phyloP scores from a whole-genome alignment of 2,888 invertebrate genomes.

The Apomyelois bistriatella region DNA sequence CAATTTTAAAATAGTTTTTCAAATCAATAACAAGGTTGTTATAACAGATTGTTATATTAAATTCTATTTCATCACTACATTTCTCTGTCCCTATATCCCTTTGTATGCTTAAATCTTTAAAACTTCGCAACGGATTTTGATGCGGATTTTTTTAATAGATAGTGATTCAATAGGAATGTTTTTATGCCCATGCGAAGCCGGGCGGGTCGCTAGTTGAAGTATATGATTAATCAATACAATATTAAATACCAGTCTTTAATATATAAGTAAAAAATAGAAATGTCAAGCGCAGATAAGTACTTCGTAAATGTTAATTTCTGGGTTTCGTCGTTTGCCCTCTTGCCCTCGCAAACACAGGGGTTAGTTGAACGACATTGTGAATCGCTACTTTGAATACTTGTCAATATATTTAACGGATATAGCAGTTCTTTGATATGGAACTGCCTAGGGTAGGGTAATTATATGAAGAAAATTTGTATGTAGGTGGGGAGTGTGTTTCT shows the following conservation, averaged over 20 bases:
- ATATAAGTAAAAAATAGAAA: not conserved
- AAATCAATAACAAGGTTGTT: too few relatives aligned
- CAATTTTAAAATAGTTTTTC: too few relatives aligned
- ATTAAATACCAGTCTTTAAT: not conserved
- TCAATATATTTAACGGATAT: slow-evolving; percentile 4
- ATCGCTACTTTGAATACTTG: not conserved
- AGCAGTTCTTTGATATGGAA: not conserved
- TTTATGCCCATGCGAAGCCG: too few relatives aligned
- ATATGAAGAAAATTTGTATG: not conserved
- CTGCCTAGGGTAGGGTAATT: not conserved
- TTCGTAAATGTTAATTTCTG: slow-evolving; percentile 5
- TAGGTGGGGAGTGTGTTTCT: not conserved
- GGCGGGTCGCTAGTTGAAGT: too few relatives aligned
- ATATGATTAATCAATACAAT: too few relatives aligned
- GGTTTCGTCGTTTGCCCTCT: not conserved
- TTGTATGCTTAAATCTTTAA: too few relatives aligned
- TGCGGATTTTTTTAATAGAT: too few relatives aligned
- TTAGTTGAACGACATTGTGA: slow-evolving; percentile 2
- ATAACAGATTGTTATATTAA: too few relatives aligned
- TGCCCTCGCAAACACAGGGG: not conserved
- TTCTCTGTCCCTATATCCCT: too few relatives aligned
- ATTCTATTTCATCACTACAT: too few relatives aligned
- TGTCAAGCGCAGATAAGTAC: not conserved
- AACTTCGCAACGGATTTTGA: too few relatives aligned
- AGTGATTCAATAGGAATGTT: too few relatives aligned